phyloP scores from a whole-genome alignment of 2,797 vertebrate species.

The Melanotaenia trifasciata region DNA sequence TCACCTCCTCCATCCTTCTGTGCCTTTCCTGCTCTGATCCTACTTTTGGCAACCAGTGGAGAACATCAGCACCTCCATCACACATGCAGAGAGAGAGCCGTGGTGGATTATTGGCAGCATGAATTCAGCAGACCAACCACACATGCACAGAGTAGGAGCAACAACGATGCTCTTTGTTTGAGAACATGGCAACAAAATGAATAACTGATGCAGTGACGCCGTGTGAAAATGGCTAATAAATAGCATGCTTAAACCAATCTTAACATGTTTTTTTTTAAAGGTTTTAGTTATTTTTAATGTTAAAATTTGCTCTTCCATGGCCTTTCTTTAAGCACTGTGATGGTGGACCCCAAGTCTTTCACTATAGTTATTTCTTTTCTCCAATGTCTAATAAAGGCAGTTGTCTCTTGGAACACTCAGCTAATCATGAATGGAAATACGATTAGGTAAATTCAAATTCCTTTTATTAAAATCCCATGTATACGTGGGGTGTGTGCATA shows the following conservation, averaged over 20 bases:
- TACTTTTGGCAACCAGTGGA: constrained; percentile 68
- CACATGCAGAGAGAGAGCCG: constrained; percentile 48
- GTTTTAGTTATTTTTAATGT: neutral
- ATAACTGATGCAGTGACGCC: neutral
- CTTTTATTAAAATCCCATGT: neutral
- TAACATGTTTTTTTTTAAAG: no score
- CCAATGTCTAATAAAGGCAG: neutral
- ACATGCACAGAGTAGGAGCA: neutral
- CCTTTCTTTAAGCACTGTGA: neutral
- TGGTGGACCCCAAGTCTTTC: neutral
- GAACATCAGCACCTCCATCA: constrained; percentile 71
- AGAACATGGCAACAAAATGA: neutral
- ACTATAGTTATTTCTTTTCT: neutral
- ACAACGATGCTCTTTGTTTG: neutral
- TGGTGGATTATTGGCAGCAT: constrained; percentile 6
- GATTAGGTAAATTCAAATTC: neutral
- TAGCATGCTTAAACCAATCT: neutral
- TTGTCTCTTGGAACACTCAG: no score
- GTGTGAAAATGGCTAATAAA: neutral
- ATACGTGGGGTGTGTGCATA: neutral
- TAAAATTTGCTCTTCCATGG: neutral
- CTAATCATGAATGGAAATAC: neutral
- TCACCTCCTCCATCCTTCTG: constrained; percentile 54
- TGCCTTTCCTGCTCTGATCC: constrained; percentile 59
- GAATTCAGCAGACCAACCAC: neutral